Base-by-base conservation (phyloP, 2,113 vertebrate species). In the Cercocebus atys region DNA sequence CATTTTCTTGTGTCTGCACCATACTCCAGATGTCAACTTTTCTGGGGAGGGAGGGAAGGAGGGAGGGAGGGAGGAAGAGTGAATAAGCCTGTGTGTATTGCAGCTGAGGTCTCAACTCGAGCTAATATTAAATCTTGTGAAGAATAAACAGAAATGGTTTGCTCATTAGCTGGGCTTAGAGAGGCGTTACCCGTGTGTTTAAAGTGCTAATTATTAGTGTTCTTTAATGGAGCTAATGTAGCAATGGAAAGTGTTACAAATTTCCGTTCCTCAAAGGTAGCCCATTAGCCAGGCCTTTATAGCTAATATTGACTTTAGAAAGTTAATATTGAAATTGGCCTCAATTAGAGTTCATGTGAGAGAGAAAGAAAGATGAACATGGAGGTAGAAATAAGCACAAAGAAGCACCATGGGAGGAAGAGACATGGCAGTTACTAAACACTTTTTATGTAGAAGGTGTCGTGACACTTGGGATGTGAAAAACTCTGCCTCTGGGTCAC, bases 151-250 rank as follows among this genome's bases (percentile, higher is more conserved):
- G 79, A 96, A 96, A 94, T 1, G 1, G 80, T 96, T 97, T 97
- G 84, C 96, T 97, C 94, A 97, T 97, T 98, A 97, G 90, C 95
- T 95, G 66, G 94, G 80, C 84, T 96, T 97, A 93, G 59, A 94
- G 92, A 94, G 72, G 95, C 91, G 88, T 93, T 95, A 79, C 59
- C 64, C 30, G n/a, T 93, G 76, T 96, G 59, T 96, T 95, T 95
- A 95, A 96, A 97, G 96, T 97, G 97, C 90, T 98, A 96, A 97
- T 97, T 96, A 96, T 94, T 91, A 90, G 96, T 90, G 84, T 96
- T 97, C 80, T 97, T 94, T 96, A 90, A 92, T 95, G 80, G 80
- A 96, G 84, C 84, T 96, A 95, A 95, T 95, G 96, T 96, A 95
- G 57, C 94, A 92, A 61, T 88, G 81, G 66, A 70, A 95, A 98